phyloP scores from a whole-genome alignment of 1,140 invertebrate genomes.

The Apis dorsata region DNA sequence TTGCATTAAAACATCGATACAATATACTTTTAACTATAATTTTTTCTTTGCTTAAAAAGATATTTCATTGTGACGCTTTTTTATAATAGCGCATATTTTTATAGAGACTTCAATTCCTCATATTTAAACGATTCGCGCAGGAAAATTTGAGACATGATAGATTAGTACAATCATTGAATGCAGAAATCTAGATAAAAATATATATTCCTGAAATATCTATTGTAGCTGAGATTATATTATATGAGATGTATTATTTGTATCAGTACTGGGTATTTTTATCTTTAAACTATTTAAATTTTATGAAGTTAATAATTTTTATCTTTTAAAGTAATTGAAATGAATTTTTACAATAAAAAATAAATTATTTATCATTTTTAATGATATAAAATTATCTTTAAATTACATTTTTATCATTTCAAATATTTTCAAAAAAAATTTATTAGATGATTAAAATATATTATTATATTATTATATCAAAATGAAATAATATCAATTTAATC shows the following conservation, averaged over 20 bases:
- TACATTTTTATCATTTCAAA: not conserved
- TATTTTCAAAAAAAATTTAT: not conserved
- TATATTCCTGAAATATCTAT: not conserved
- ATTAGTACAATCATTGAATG: not conserved
- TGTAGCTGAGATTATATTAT: slow-evolving; percentile 16
- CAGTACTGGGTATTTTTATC: not conserved
- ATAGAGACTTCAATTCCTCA: slow-evolving; percentile 13
- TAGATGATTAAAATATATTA: not conserved
- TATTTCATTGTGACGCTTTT: not conserved
- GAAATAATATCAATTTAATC: not conserved
- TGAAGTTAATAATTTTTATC: not conserved
- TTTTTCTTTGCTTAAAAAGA: not conserved
- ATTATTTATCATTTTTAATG: not conserved
- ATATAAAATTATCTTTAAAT: not conserved
- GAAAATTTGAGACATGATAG: not conserved
- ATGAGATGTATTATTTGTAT: not conserved
- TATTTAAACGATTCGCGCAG: not conserved
- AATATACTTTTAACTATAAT: slow-evolving; percentile 10
- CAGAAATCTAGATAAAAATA: slow-evolving; percentile 29
- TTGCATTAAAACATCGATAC: slow-evolving; percentile 13
- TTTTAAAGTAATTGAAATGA: not conserved
- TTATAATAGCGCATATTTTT: not conserved
- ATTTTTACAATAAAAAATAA: not conserved
- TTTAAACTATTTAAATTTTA: not conserved
- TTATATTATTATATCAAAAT: not conserved